phyloP scores from a whole-genome alignment of 2,113 vertebrate genomes.

The Alethe diademata region DNA sequence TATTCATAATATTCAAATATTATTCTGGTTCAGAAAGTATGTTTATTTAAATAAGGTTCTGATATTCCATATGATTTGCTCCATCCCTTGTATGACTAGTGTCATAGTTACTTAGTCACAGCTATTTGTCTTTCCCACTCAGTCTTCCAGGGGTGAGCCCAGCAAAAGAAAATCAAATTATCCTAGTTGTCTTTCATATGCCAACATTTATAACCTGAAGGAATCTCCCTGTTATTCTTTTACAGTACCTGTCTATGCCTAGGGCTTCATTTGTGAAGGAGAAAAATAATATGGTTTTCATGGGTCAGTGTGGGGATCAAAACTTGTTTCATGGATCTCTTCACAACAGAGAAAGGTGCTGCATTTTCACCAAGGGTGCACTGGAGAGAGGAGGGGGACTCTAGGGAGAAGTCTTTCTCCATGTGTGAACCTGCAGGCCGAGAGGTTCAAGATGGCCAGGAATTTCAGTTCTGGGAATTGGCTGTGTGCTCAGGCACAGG shows the following conservation, averaged over 20 bases:
- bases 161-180: constrained; percentile 20
- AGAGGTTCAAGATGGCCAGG: neutral
- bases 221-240: neutral
- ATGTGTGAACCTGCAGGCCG: neutral
- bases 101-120: constrained; percentile 41
- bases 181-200: constrained; percentile 8
- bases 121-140: constrained; percentile 29
- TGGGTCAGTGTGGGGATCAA: neutral
- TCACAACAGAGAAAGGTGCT: neutral
- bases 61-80: neutral
- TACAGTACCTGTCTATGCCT: neutral
- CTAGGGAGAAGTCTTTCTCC: neutral
- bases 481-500: neutral
- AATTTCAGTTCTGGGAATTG: neutral
- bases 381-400: neutral
- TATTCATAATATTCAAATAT: constrained; percentile 11
- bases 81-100: neutral
- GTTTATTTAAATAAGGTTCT: constrained; percentile 33
- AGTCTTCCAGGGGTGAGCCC: neutral
- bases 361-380: neutral
- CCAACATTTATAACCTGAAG: constrained; percentile 26
- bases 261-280: neutral
- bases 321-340: neutral
- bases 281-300: neutral
- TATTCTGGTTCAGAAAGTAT: constrained; percentile 7